Evolutionary conservation across 1,140 invertebrate genomes (phyloP), one percentile per base, ranked within the genome.

Genomic region (Trichonephila clavipes): DNA sequence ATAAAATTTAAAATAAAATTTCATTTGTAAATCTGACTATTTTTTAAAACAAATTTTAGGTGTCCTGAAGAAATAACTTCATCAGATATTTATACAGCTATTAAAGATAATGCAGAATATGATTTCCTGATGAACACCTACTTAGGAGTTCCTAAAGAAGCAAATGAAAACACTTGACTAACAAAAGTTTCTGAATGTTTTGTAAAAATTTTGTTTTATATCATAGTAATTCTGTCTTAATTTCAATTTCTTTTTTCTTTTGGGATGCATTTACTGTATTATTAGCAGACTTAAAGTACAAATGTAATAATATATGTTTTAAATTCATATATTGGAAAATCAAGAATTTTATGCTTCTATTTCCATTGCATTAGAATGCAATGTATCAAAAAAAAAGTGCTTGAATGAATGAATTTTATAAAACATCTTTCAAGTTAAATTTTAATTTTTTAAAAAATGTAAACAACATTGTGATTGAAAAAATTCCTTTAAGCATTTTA

Each of bases 41-140:
- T 40, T 40, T 40, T 3, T 3, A 40, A 40, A 40, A 40, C 2
- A 40, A 2, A 40, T 40, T 40, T 40, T 40, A 94, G 93, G 40
- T 94, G 85, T 81, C 94, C 94, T 3, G 93, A 91, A 40, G 81
- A 88, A 21, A 92, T 95, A n/a, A 94, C 85, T 19, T 24, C 92
- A 16, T 72, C 66, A 19, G 95, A 95, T 86, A 82, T 95, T 10
- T 90, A 81, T 90, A 58, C 66, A 10, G 95, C 95, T 7, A 88
- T 95, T 12, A 88, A 92, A 44, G 51, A 88, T 2, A 94, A 85
- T 51, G 94, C 94, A 34, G 58, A 95, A 61, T 95, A 94, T 88
- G 93, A 94, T 86, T 64, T 95, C 14, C 85, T 95, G 14, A 93
- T 94, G 1, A 95, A 94, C 81, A 86, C 66, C 21, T 92, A 87